Conservation (phyloP, 2,797 vertebrate genomes). For the Diplodus puntazzo region DNA sequence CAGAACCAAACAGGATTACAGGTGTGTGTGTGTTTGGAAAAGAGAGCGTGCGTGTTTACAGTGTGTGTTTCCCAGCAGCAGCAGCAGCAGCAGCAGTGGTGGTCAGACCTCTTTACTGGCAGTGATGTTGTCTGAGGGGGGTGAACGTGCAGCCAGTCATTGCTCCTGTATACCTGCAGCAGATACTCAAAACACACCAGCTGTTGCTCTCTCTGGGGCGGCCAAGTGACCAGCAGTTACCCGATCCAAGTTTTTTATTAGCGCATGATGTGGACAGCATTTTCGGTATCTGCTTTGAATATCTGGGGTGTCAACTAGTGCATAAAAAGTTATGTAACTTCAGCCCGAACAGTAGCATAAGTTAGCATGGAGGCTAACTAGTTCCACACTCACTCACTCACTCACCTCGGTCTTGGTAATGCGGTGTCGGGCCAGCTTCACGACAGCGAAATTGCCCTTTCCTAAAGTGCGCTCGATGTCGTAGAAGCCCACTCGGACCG, state of each 20-base stretch:
- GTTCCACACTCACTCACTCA: slow-evolving; percentile 79
- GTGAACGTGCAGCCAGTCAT: slow-evolving; percentile 56
- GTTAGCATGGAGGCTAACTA: slow-evolving; percentile 79
- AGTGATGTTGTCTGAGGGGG: slow-evolving; percentile 51
- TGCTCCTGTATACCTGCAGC: slow-evolving; percentile 57
- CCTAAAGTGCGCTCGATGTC: slow-evolving; percentile 98
- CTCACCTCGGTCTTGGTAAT: slow-evolving; percentile 98
- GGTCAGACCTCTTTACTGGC: slow-evolving; percentile 71
- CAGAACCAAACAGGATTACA: slow-evolving; percentile 37
- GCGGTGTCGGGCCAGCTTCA: slow-evolving; percentile 96
- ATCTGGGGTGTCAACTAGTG: slow-evolving; percentile 68
- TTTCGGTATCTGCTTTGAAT: slow-evolving; percentile 42
- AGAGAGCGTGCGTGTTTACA: slow-evolving; percentile 56
- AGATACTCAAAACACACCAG: slow-evolving; percentile 53
- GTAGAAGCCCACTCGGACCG: slow-evolving; percentile 98
- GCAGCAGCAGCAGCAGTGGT: background rate
- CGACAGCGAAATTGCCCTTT: slow-evolving; percentile 98
- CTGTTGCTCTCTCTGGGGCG: slow-evolving; percentile 53
- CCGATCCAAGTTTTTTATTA: slow-evolving; percentile 56
- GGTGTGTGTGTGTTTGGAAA: slow-evolving; percentile 61
- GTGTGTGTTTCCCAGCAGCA: slow-evolving; percentile 71
- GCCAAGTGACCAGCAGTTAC: slow-evolving; percentile 43
- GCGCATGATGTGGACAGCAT: slow-evolving; percentile 49
- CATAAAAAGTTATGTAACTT: slow-evolving; percentile 83
- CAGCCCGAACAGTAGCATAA: slow-evolving; percentile 69